Conservation (phyloP, 2,797 vertebrate species). For the Melanotaenia pygmaea region DNA sequence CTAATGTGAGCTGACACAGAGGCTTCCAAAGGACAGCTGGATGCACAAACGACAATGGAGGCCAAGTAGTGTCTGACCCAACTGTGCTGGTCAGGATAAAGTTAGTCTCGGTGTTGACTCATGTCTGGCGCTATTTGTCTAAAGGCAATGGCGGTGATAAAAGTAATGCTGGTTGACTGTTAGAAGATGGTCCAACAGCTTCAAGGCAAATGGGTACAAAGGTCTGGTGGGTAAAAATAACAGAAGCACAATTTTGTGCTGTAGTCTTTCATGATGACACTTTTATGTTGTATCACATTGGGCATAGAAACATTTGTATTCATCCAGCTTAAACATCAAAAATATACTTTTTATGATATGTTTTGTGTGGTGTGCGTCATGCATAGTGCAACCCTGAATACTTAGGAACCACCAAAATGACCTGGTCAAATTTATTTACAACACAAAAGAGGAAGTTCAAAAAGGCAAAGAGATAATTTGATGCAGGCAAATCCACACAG, state of each 20-base stretch:
- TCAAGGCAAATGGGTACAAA: not conserved
- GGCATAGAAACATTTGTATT: no score
- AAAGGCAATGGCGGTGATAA: not conserved
- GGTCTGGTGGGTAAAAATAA: not conserved
- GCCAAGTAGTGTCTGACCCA: conserved; percentile 55
- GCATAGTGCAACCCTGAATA: no score
- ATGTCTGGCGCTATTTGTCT: conserved; percentile 22
- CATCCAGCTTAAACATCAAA: no score
- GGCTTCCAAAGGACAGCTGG: conserved; percentile 66
- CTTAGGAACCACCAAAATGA: no score
- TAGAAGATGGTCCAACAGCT: not conserved
- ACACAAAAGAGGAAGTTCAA: not conserved
- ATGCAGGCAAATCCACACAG: not conserved
- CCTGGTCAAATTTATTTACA: not conserved
- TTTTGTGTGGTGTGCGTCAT: no score
- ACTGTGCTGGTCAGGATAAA: conserved; percentile 19
- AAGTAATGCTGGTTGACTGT: conserved; percentile 4
- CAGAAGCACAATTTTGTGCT: not conserved
- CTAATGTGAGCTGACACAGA: conserved; percentile 68
- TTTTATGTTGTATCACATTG: not conserved
- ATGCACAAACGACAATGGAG: conserved; percentile 50
- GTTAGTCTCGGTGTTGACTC: conserved; percentile 33
- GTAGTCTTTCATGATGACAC: not conserved
- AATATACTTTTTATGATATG: no score
- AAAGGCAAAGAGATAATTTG: conserved; percentile 3